Conservation (phyloP, 2,113 vertebrate species). For the Clarias gariepinus region DNA sequence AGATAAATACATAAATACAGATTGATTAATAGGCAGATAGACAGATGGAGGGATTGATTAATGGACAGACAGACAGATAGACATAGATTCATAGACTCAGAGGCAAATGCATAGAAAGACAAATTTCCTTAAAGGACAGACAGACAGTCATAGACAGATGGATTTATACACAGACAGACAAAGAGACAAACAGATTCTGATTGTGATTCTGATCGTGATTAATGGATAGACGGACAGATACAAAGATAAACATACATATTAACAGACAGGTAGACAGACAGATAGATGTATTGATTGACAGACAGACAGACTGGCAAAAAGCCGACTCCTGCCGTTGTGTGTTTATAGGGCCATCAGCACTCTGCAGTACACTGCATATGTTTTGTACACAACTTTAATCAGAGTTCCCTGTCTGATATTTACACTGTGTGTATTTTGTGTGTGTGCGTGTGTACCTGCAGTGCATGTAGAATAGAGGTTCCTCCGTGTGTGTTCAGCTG, state of each 20-base stretch:
- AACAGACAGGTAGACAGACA: background rate
- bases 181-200: too few relatives aligned
- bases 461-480: constrained; percentile 74
- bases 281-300: background rate
- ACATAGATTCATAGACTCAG: background rate
- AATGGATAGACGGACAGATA: background rate
- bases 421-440: background rate
- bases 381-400: background rate
- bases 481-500: constrained; percentile 67
- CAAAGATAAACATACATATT: too few relatives aligned
- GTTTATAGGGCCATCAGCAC: background rate
- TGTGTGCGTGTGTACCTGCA: constrained; percentile 64
- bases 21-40: too few relatives aligned
- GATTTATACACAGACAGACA: background rate
- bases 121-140: background rate
- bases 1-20: too few relatives aligned
- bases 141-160: background rate
- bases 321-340: background rate
- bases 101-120: background rate
- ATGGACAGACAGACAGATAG: too few relatives aligned
- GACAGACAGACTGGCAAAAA: background rate
- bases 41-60: too few relatives aligned
- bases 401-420: background rate
- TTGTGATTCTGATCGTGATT: background rate
- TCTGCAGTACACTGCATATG: background rate